Evolutionary conservation across 1,140 invertebrate species (phyloP).

Genomic region (Aphelenchoides besseyi): DNA sequence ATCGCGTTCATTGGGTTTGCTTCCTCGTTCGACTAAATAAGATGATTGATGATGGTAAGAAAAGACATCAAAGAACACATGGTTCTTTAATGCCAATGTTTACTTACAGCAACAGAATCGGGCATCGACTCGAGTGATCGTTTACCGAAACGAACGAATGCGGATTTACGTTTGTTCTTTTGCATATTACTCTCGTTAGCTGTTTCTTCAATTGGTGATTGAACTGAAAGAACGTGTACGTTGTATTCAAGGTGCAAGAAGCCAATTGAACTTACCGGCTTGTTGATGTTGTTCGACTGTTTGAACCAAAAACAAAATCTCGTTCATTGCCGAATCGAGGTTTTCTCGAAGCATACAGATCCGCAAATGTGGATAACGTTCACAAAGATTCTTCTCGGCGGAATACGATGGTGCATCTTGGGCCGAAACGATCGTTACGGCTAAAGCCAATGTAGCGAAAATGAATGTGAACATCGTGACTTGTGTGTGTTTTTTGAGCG

Average conservation of each 20-base stretch:
- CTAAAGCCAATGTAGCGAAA: conserved; percentile 22
- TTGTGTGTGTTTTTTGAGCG: too few relatives aligned
- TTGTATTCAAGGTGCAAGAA: not conserved
- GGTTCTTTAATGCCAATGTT: too few relatives aligned
- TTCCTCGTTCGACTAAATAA: too few relatives aligned
- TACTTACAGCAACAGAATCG: too few relatives aligned
- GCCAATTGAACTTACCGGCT: not conserved
- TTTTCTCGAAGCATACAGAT: not conserved
- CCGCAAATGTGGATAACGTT: conserved; percentile 1
- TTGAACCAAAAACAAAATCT: not conserved
- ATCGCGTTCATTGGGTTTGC: too few relatives aligned
- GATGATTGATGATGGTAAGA: too few relatives aligned
- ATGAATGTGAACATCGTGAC: conserved; percentile 20
- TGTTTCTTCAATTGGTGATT: not conserved
- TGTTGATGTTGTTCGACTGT: conserved; percentile 6
- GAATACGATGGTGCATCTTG: not conserved
- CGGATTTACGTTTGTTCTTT: conserved; percentile 15
- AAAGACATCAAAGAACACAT: too few relatives aligned
- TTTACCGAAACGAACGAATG: conserved; percentile 20
- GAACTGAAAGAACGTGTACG: not conserved
- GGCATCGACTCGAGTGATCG: conserved; percentile 5
- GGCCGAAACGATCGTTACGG: not conserved
- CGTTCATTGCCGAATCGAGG: not conserved
- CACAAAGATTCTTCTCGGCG: not conserved
- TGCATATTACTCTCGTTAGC: not conserved